These are phyloP conservation scores for Prosapia bicincta DNA, from an alignment of 2,888 invertebrate species.

Conservation along the genomic window DNA sequence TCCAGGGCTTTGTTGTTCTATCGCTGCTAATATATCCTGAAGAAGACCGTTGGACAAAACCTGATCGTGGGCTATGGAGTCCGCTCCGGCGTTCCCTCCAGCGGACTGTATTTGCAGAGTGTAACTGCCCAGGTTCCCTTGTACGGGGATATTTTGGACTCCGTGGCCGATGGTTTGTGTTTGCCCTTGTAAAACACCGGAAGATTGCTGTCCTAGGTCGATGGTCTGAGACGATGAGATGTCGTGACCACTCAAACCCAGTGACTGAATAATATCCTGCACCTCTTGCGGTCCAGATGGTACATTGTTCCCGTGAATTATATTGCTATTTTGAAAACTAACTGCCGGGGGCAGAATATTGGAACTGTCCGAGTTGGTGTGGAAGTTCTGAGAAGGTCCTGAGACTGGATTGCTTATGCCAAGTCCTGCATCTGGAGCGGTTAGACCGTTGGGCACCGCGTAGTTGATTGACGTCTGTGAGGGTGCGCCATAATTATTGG, in stretches of 20 bases:
- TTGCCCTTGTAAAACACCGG: background rate
- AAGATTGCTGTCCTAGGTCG: slow-evolving; percentile 26
- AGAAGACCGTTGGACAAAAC: slow-evolving; percentile 73
- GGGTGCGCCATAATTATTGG: slow-evolving; percentile 24
- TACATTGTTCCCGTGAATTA: slow-evolving; percentile 9
- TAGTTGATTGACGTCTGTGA: slow-evolving; percentile 14
- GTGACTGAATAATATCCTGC: slow-evolving; percentile 35
- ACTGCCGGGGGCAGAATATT: background rate
- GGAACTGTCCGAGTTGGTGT: background rate
- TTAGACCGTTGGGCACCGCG: slow-evolving; percentile 11
- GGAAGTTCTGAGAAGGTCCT: background rate
- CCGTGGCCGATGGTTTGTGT: too few relatives aligned
- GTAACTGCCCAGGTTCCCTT: slow-evolving; percentile 58
- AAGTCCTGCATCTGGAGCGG: background rate
- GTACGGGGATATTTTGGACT: slow-evolving; percentile 50
- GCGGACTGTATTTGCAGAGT: slow-evolving; percentile 74
- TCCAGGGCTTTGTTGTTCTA: slow-evolving; percentile 57
- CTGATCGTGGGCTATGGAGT: slow-evolving; percentile 65
- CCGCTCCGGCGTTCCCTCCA: slow-evolving; percentile 51
- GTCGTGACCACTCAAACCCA: slow-evolving; percentile 37
- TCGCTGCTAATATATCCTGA: slow-evolving; percentile 77
- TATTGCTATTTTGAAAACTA: slow-evolving; percentile 25
- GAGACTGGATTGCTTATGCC: background rate
- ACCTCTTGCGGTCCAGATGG: slow-evolving; percentile 28
- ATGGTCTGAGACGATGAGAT: slow-evolving; percentile 38